phyloP scores from a whole-genome alignment of 2,113 vertebrate species.

The Phylloscopus trochiloides region DNA sequence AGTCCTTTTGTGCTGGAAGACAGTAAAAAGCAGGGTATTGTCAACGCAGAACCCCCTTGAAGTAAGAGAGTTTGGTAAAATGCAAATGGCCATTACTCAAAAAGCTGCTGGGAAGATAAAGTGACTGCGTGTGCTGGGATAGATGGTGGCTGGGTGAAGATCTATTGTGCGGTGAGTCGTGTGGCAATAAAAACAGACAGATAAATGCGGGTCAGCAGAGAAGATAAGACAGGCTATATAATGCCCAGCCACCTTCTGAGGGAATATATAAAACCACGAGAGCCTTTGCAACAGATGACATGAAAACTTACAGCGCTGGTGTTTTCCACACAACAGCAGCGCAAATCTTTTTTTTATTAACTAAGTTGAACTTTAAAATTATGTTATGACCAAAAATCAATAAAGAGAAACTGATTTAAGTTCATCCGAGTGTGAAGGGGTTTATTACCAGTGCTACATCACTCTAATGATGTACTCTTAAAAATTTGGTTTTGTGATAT shows the following conservation, averaged over 20 bases:
- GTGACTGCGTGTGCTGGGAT: background rate
- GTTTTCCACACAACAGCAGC: slow-evolving; percentile 66
- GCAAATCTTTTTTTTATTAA: slow-evolving; percentile 86
- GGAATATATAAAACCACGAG: slow-evolving; percentile 25
- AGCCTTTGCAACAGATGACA: slow-evolving; percentile 46
- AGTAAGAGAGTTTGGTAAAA: background rate
- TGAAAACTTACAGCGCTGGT: slow-evolving; percentile 68
- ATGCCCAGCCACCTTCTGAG: slow-evolving; percentile 6
- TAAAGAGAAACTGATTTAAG: slow-evolving; percentile 89
- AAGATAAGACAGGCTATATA: slow-evolving; percentile 24
- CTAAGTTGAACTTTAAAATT: slow-evolving; percentile 89
- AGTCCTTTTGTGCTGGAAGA: background rate
- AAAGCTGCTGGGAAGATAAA: background rate
- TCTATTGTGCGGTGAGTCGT: background rate
- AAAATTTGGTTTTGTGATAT: slow-evolving; percentile 87
- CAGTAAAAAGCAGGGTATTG: background rate
- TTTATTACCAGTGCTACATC: slow-evolving; percentile 86
- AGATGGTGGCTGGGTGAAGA: background rate
- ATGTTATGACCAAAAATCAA: slow-evolving; percentile 89
- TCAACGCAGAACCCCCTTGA: rapidly evolving
- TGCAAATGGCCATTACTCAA: background rate
- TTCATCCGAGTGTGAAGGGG: slow-evolving; percentile 85
- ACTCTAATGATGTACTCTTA: slow-evolving; percentile 87
- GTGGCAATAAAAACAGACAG: slow-evolving; percentile 23
- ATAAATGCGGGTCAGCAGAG: background rate